Conservation (phyloP, 2,888 invertebrate genomes). For the Eumacrocentrus americanus region DNA sequence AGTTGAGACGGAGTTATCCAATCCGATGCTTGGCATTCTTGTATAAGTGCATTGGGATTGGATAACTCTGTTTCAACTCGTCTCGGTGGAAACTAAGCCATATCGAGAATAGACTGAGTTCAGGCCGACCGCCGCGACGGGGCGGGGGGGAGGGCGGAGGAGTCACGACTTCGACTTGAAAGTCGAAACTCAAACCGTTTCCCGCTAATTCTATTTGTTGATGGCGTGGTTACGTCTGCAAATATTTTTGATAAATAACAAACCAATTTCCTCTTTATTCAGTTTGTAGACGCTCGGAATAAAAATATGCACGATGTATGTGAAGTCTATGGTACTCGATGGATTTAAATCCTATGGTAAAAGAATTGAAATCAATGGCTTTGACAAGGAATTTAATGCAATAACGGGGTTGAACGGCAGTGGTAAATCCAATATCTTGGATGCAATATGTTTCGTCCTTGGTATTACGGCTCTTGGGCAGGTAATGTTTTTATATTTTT, state of each 20-base stretch:
- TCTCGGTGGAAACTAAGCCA: too few relatives aligned
- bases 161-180: too few relatives aligned
- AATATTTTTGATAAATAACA: background rate
- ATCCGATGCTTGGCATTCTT: too few relatives aligned
- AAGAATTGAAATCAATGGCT: constrained; percentile 87
- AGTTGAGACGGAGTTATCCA: too few relatives aligned
- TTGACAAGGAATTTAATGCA: constrained; percentile 95
- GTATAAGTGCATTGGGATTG: too few relatives aligned
- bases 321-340: constrained; percentile 90
- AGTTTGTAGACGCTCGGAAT: background rate
- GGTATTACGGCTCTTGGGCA: constrained; percentile 92
- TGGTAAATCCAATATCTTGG: constrained; percentile 97
- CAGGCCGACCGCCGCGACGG: too few relatives aligned
- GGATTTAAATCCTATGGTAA: constrained; percentile 99
- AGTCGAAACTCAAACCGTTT: background rate
- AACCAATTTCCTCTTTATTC: background rate
- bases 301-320: constrained; percentile 71
- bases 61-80: too few relatives aligned
- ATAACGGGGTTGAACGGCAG: constrained; percentile 98
- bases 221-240: background rate
- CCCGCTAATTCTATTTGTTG: background rate
- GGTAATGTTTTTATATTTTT: constrained; percentile 63
- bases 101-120: too few relatives aligned
- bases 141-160: too few relatives aligned
- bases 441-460: constrained; percentile 96